Conservation (phyloP, 2,113 vertebrate species). For the Dasyornis broadbenti region DNA sequence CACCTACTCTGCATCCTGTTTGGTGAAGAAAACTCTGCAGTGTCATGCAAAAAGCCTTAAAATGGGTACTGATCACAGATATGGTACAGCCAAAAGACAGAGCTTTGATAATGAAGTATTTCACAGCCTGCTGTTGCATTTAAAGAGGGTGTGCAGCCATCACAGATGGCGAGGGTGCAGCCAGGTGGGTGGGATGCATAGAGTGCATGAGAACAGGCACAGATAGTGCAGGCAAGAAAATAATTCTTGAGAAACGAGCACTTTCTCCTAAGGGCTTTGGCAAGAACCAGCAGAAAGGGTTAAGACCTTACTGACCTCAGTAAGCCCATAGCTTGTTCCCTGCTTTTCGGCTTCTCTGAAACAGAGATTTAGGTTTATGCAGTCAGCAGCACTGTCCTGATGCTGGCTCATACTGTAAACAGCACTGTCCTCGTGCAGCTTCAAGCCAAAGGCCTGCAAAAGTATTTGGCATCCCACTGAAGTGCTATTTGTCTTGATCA, state of each 20-base stretch:
- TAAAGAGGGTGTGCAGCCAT: background rate
- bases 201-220: background rate
- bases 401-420: background rate
- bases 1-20: background rate
- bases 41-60: background rate
- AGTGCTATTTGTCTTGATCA: background rate
- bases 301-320: fast-evolving
- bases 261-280: background rate
- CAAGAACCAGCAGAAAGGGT: background rate
- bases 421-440: background rate
- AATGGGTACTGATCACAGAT: background rate
- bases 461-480: background rate
- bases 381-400: background rate
- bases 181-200: background rate
- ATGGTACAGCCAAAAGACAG: background rate
- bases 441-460: background rate
- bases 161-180: background rate
- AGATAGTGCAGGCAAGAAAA: background rate
- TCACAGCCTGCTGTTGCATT: background rate
- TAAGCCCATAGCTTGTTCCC: fast-evolving
- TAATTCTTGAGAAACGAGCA: background rate
- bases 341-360: background rate
- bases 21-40: background rate
- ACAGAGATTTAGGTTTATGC: background rate
- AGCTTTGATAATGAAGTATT: background rate